Evolutionary conservation across 2,888 invertebrate species (phyloP).

Genomic region (Amphipoea oculea): DNA sequence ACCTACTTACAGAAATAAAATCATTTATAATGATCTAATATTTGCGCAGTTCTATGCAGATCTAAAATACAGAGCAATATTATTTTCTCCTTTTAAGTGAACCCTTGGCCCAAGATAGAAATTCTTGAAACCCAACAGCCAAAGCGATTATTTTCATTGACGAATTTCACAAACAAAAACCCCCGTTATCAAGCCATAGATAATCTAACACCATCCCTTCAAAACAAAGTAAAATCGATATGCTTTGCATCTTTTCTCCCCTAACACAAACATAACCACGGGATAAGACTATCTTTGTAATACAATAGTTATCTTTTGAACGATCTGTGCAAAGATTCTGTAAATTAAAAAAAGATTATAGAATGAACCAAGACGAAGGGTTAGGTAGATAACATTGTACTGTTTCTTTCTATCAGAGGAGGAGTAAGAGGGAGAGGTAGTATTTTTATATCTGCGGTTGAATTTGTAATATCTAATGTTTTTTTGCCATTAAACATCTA

Average conservation of each 20-base stretch:
- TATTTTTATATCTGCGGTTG: background rate
- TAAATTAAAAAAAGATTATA: slow-evolving; percentile 49
- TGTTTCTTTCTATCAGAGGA: background rate
- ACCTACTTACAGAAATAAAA: too few species aligned
- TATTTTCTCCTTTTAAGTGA: background rate
- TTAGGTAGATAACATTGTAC: slow-evolving; percentile 10
- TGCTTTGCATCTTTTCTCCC: slow-evolving; percentile 19
- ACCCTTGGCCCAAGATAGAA: background rate
- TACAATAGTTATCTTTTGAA: slow-evolving; percentile 55
- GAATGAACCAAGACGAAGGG: slow-evolving; percentile 27
- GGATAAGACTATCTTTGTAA: slow-evolving; percentile 42
- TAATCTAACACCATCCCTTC: background rate
- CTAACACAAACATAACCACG: slow-evolving; percentile 34
- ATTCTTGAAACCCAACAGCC: background rate
- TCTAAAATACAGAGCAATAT: background rate
- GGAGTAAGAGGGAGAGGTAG: background rate
- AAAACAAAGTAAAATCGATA: slow-evolving; percentile 34
- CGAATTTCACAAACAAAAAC: background rate
- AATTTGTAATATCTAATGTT: background rate
- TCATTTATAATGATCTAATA: background rate
- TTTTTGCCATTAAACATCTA: background rate
- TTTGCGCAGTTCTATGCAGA: background rate
- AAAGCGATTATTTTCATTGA: background rate
- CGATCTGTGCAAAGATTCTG: slow-evolving; percentile 48
- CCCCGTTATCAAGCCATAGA: background rate